Conservation (phyloP, 2,797 vertebrate genomes). For the Dromococcyx pavoninus region DNA sequence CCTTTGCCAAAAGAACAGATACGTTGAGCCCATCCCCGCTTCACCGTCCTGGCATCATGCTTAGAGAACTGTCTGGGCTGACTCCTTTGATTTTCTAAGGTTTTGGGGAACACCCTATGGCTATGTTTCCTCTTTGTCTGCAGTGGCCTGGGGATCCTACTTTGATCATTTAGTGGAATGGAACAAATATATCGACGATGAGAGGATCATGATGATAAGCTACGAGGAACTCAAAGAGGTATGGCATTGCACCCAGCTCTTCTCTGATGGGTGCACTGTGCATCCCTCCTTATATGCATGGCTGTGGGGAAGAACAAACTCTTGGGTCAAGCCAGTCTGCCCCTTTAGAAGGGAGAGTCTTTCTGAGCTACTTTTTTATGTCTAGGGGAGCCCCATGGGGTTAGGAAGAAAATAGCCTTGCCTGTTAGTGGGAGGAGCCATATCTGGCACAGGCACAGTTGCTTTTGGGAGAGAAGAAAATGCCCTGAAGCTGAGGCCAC, state of each 20-base stretch:
- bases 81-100: neutral
- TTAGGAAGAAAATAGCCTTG: neutral
- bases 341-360: neutral
- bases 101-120: neutral
- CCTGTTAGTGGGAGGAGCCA: neutral
- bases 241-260: neutral
- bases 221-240: conserved; percentile 83
- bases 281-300: neutral
- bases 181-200: conserved; percentile 76
- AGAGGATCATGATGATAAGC: conserved; percentile 76
- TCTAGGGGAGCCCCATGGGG: neutral
- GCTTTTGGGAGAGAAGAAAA: neutral
- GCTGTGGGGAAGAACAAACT: neutral
- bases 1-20: neutral
- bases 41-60: neutral
- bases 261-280: neutral
- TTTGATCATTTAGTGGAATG: conserved; percentile 77
- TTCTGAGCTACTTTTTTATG: neutral
- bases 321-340: neutral
- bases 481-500: neutral
- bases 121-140: neutral
- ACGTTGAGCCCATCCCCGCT: neutral
- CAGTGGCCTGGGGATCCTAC: conserved; percentile 81
- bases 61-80: neutral
- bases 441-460: neutral